Percentiles rank a stretch among this genome's conserved stretches.
Conservation (phyloP, 2,113 vertebrate species). For the Picathartes gymnocephalus region DNA sequence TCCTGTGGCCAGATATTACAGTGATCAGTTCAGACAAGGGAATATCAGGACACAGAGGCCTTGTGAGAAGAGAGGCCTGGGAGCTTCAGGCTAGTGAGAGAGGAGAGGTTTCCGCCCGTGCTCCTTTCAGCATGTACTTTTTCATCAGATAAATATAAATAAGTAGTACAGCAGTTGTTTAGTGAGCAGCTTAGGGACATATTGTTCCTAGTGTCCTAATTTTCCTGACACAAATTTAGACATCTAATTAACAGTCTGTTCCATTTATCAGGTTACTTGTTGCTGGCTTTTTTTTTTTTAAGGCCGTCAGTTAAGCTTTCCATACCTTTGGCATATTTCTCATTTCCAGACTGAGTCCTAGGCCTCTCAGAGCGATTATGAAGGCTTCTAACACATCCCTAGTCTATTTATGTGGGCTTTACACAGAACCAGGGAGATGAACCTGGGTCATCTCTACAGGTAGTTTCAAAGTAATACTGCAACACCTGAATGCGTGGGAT, state of each 20-base stretch:
- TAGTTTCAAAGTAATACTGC: background rate
- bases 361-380: background rate
- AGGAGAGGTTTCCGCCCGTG: background rate
- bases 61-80: background rate
- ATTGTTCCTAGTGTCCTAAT: constrained; percentile 45
- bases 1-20: background rate
- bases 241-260: constrained; percentile 51
- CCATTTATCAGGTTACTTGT: constrained; percentile 9
- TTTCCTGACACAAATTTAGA: constrained; percentile 59
- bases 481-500: background rate
- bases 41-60: constrained; percentile 16
- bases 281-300: background rate
- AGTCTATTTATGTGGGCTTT: background rate
- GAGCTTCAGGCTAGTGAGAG: background rate
- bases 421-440: background rate
- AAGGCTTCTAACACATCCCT: background rate
- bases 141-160: constrained; percentile 53
- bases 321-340: background rate
- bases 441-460: background rate
- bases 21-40: constrained; percentile 18
- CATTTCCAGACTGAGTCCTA: background rate
- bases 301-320: background rate
- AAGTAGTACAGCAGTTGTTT: constrained; percentile 45
- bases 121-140: background rate
- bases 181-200: constrained; percentile 41